phyloP scores from a whole-genome alignment of 2,888 invertebrate genomes.

The Cactoblastis cactorum region DNA sequence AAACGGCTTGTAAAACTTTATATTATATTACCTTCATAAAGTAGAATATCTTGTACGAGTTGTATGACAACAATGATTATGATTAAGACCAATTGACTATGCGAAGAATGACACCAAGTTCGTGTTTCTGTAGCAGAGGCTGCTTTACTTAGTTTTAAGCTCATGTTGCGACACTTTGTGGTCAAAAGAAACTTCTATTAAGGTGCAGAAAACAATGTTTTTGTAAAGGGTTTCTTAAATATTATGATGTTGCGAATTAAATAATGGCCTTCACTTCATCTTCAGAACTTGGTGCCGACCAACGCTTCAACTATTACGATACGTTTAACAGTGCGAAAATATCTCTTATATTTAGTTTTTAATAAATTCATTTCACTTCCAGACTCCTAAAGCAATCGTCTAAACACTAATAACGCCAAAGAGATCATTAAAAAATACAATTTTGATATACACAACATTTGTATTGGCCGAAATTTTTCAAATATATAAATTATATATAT shows the following conservation, averaged over 20 bases:
- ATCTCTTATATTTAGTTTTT: slow-evolving; percentile 70
- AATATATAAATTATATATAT: slow-evolving; percentile 65
- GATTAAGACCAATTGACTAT: slow-evolving; percentile 57
- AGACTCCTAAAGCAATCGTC: slow-evolving; percentile 77
- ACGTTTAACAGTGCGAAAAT: slow-evolving; percentile 76
- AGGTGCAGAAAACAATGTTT: background rate
- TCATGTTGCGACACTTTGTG: background rate
- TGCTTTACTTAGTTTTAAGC: background rate
- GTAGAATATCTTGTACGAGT: slow-evolving; percentile 19
- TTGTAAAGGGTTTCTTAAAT: no score
- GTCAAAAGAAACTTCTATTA: background rate
- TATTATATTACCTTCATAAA: background rate
- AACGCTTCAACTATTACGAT: slow-evolving; percentile 51
- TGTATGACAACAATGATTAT: slow-evolving; percentile 46
- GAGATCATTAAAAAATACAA: slow-evolving; percentile 79
- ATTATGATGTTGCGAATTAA: no score
- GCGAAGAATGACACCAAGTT: slow-evolving; percentile 31
- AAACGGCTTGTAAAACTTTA: background rate
- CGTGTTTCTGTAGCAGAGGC: slow-evolving; percentile 24
- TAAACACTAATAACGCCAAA: slow-evolving; percentile 67
- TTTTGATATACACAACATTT: slow-evolving; percentile 74
- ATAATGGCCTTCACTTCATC: background rate
- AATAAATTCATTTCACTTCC: slow-evolving; percentile 77
- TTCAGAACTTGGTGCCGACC: slow-evolving; percentile 31
- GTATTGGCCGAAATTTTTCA: slow-evolving; percentile 71